Percentiles rank a stretch among this genome's conserved stretches.
Conservation (phyloP, 2,888 invertebrate genomes). For the Lottia gigantea region DNA sequence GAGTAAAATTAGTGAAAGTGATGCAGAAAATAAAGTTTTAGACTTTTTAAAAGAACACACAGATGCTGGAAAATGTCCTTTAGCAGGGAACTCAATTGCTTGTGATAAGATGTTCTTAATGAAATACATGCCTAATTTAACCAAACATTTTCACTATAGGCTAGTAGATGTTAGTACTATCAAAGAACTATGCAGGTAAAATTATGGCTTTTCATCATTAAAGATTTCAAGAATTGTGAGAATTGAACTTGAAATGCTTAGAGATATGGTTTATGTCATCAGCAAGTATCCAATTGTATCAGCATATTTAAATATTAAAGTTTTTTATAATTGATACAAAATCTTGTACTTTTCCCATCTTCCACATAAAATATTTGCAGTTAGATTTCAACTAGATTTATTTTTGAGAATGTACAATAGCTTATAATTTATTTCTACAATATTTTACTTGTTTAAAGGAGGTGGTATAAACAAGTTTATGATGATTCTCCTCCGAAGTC, state of each 20-base stretch:
- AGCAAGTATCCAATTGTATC: no score
- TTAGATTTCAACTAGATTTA: no score
- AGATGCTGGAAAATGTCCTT: constrained; percentile 65
- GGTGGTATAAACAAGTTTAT: constrained; percentile 77
- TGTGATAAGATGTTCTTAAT: constrained; percentile 85
- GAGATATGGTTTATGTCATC: no score
- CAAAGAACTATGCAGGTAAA: constrained; percentile 78
- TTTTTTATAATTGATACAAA: no score
- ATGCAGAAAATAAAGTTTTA: constrained; percentile 80
- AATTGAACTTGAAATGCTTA: no score
- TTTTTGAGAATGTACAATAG: no score
- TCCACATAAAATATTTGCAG: no score
- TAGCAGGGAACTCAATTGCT: constrained; percentile 90
- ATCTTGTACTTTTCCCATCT: no score
- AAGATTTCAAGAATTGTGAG: no score
- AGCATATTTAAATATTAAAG: no score
- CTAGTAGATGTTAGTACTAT: constrained; percentile 92
- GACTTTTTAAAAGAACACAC: constrained; percentile 77
- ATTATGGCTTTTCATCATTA: no score
- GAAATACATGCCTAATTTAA: constrained; percentile 84
- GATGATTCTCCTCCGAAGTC: constrained; percentile 59
- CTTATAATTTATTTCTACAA: no score
- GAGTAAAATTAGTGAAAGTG: constrained; percentile 75
- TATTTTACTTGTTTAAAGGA: constrained; percentile 36
- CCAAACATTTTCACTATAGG: constrained; percentile 87